These are phyloP conservation scores for Dermatemys mawii DNA, from an alignment of 2,113 vertebrate species.

Conservation along the genomic window DNA sequence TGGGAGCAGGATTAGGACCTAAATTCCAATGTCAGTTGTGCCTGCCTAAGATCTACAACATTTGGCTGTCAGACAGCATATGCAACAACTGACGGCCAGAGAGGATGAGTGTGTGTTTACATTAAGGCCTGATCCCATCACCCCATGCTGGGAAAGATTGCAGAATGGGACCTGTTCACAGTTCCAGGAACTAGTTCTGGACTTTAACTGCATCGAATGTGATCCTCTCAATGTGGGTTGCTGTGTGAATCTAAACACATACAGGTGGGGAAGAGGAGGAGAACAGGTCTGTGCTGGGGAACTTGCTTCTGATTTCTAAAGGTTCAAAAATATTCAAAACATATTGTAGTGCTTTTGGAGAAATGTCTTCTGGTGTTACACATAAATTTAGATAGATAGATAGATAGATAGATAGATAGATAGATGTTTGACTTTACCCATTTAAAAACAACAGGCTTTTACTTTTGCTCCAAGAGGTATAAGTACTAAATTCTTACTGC, in stretches of 20 bases:
- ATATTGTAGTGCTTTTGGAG: no score
- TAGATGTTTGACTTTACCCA: no score
- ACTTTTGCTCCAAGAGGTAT: no score
- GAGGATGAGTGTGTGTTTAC: background rate
- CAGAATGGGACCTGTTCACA: background rate
- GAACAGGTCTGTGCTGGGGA: no score
- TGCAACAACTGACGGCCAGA: background rate
- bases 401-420: no score
- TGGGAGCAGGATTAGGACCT: background rate
- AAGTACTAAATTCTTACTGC: no score
- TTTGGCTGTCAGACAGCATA: background rate
- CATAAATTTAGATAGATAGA: no score
- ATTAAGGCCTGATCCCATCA: background rate
- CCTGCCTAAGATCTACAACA: background rate
- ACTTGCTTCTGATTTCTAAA: background rate
- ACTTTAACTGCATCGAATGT: fast-evolving
- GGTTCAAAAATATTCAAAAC: background rate
- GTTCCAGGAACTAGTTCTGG: background rate
- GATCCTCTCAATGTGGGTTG: no score
- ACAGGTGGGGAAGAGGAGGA: no score
- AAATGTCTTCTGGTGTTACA: no score
- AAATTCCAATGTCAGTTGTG: background rate
- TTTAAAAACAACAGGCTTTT: no score
- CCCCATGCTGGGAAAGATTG: background rate
- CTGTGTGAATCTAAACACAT: no score